Conservation (phyloP, 2,797 vertebrate species). For the Eulemur rubriventer region DNA sequence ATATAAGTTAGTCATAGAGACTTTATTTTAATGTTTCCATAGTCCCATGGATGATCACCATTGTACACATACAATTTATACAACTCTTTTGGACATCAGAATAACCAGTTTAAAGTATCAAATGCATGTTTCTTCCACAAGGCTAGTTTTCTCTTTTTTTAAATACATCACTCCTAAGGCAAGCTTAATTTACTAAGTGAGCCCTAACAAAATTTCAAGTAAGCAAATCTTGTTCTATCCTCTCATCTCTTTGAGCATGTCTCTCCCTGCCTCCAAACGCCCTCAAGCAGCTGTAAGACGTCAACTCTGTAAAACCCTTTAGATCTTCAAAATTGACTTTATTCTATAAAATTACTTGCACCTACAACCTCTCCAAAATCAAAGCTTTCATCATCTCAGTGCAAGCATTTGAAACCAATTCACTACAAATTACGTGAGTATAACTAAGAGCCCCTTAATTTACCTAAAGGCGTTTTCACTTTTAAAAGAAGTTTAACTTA, state of each 20-base stretch:
- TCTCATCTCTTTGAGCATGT: constrained; percentile 11
- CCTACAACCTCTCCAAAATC: constrained; percentile 26
- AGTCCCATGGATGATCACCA: background rate
- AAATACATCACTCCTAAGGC: background rate
- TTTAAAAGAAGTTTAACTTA: constrained; percentile 30
- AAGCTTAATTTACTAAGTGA: constrained; percentile 17
- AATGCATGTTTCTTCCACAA: background rate
- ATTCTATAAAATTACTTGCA: constrained; percentile 28
- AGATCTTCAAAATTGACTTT: constrained; percentile 15
- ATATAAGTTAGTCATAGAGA: background rate
- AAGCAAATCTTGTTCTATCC: background rate
- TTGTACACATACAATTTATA: background rate
- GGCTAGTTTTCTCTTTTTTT: background rate
- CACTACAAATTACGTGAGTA: background rate
- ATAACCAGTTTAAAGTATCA: constrained; percentile 5
- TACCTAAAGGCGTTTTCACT: constrained; percentile 17
- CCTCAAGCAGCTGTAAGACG: constrained; percentile 15
- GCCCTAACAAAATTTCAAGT: constrained; percentile 39
- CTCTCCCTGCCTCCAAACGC: constrained; percentile 17
- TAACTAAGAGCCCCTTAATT: background rate
- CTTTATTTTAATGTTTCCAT: constrained; percentile 39
- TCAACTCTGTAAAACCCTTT: background rate
- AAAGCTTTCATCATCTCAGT: constrained; percentile 16
- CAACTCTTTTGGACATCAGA: background rate
- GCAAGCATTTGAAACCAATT: constrained; percentile 38